Percentiles rank a stretch among this genome's conserved stretches.
Evolutionary conservation across 2,888 invertebrate genomes (phyloP).

Genomic region (Xylocampa areola): DNA sequence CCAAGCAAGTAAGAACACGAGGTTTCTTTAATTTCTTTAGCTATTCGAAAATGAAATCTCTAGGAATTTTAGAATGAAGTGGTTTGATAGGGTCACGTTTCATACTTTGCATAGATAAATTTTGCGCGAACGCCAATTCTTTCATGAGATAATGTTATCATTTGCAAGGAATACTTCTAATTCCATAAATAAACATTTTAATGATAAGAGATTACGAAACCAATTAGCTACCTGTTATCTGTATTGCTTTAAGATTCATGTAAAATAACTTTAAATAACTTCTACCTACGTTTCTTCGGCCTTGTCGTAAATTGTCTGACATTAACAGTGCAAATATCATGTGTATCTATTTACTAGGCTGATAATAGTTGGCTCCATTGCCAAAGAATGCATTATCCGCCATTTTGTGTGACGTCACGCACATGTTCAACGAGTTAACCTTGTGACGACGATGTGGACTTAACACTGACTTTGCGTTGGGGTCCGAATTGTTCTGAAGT

Average conservation of each 20-base stretch:
- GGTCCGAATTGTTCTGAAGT: conserved; percentile 2
- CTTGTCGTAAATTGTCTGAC: conserved; percentile 43
- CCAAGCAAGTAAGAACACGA: too few relatives aligned
- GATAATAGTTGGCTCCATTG: conserved; percentile 71
- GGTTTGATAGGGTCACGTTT: background rate
- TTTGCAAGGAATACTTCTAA: conserved; percentile 9
- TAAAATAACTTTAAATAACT: conserved; percentile 31
- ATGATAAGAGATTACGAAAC: conserved; percentile 29
- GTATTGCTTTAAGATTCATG: conserved; percentile 34
- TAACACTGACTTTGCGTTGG: conserved; percentile 26
- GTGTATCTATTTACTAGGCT: conserved; percentile 55
- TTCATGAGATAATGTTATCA: conserved; percentile 3
- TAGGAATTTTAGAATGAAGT: background rate
- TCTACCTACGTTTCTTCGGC: conserved; percentile 40
- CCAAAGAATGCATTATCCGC: conserved; percentile 73
- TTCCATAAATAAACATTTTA: conserved; percentile 10
- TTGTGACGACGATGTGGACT: conserved; percentile 43
- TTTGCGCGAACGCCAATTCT: conserved; percentile 4
- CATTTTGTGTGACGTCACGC: conserved; percentile 63
- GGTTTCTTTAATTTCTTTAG: background rate
- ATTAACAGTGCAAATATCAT: conserved; percentile 67
- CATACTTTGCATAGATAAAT: background rate
- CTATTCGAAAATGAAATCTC: rapidly evolving
- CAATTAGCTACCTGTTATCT: conserved; percentile 39
- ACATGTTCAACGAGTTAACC: conserved; percentile 55